These are phyloP conservation scores for Orchestes rusci DNA, from an alignment of 2,888 invertebrate species.

Conservation along the genomic window DNA sequence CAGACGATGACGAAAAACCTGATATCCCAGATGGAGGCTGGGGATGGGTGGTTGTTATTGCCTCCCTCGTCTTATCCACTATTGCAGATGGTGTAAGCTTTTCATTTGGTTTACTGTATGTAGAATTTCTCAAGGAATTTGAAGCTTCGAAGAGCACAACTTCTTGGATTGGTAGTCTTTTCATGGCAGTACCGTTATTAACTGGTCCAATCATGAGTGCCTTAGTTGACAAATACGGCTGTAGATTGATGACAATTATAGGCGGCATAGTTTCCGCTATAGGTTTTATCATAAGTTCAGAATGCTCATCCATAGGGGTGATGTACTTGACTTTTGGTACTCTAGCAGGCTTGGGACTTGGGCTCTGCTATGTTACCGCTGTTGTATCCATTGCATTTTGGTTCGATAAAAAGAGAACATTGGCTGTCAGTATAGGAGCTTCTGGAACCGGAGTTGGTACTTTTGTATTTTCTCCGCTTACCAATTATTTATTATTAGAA, in stretches of 20 bases:
- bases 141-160: conserved; percentile 77
- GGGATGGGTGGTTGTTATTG: conserved; percentile 85
- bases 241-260: conserved; percentile 42
- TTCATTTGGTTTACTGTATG: conserved; percentile 61
- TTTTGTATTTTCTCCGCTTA: conserved; percentile 80
- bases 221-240: conserved; percentile 77
- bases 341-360: conserved; percentile 75
- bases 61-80: conserved; percentile 78
- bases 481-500: conserved; percentile 66
- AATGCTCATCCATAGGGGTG: conserved; percentile 64
- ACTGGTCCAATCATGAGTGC: conserved; percentile 73
- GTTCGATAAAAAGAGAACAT: conserved; percentile 80
- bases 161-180: conserved; percentile 46
- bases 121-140: conserved; percentile 79
- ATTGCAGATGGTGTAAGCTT: conserved; percentile 91
- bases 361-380: conserved; percentile 80
- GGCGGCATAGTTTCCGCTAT: conserved; percentile 65
- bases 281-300: conserved; percentile 70
- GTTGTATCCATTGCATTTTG: conserved; percentile 89
- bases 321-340: conserved; percentile 82
- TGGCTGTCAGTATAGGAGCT: conserved; percentile 81
- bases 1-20: conserved; percentile 39
- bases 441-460: conserved; percentile 88
- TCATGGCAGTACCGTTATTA: conserved; percentile 60
- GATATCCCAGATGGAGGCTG: conserved; percentile 75